Base-by-base conservation (phyloP, 2,888 invertebrate species). In the Leistus spinibarbis region DNA sequence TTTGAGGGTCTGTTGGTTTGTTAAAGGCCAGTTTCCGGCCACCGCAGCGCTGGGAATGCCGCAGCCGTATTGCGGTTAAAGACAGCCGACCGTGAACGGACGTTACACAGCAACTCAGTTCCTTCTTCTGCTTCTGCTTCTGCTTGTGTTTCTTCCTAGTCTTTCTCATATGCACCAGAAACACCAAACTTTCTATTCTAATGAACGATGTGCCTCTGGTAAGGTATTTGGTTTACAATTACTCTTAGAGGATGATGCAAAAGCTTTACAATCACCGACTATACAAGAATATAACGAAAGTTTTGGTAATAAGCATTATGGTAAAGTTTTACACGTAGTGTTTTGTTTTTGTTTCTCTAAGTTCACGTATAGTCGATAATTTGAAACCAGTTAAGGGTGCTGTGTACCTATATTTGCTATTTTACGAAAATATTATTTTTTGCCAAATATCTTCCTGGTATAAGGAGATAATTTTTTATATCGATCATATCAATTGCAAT, bases 1-100 rank as follows among this genome's bases (percentile, higher is more conserved):
- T 64, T 63, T 62, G 62, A 60, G 62, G 69, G 69, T 70, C 69
- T 22, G 63, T 22, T 60, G 69, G 62, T 62, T 62, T 53, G 60
- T 22, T 63, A 63, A 70, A 70, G 67, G 63, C 53, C 20, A 54
- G 53, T 20, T 62, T 70, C 69, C 63, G 63, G 10, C 53, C n/a
- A 53, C 9, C 23, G 64, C 27, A 64, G n/a, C 64, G 1, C n/a
- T 27, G 40, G 40, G n/a, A 19, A 7, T 24, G 16, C 17, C 27
- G 20, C 19, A 23, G 63, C 63, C 23, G n/a, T 57, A 63, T n/a
- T 64, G 22, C 27, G 24, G 17, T 53, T 53, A 5, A 7, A 53
- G 23, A 20, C 53, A 66, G 53, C n/a, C 19, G 10, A 66, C 20
- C 20, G 13, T 13, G 40, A 40, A 40, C 40, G 40, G 40, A 40